A percentile compares a stretch with the other conserved stretches of the same genome.
Conservation (phyloP, 2,113 vertebrate genomes). For the Notarius lentiginosus region DNA sequence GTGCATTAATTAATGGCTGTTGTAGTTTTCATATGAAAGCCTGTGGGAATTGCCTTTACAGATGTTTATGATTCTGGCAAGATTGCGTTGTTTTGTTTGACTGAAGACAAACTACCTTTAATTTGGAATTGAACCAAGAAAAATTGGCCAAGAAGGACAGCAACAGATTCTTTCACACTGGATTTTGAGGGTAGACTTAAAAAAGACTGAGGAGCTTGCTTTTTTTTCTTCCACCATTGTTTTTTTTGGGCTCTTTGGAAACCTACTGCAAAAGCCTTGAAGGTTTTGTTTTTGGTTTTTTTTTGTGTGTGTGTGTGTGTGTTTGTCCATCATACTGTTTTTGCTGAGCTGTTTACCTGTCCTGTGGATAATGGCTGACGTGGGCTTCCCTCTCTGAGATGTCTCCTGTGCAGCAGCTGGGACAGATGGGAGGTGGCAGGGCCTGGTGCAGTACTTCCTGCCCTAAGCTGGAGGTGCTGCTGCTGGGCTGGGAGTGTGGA, state of each 20-base stretch:
- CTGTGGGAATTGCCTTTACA: constrained; percentile 36
- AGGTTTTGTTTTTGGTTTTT: constrained; percentile 15
- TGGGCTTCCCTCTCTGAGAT: constrained; percentile 69
- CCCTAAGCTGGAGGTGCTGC: constrained; percentile 64
- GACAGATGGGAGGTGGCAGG: constrained; percentile 59
- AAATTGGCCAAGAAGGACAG: constrained; percentile 14
- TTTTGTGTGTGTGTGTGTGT: no score
- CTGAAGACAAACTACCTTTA: constrained; percentile 10
- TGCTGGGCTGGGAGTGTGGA: constrained; percentile 58
- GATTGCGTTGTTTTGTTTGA: constrained; percentile 29
- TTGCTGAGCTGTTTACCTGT: constrained; percentile 41
- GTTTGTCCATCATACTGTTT: constrained; percentile 6
- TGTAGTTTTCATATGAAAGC: constrained; percentile 9
- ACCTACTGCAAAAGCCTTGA: constrained; percentile 32
- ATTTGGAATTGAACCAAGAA: constrained; percentile 24
- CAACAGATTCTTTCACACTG: background rate
- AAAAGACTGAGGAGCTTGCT: constrained; percentile 31
- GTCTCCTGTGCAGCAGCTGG: constrained; percentile 64
- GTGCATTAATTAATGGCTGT: constrained; percentile 37
- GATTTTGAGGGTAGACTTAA: constrained; percentile 37
- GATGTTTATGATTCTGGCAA: constrained; percentile 25
- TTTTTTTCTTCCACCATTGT: constrained; percentile 35
- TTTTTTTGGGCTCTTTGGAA: constrained; percentile 47
- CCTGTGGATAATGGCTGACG: constrained; percentile 61
- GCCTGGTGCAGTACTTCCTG: constrained; percentile 56